Percentiles rank a stretch among this genome's conserved stretches.
Conservation (phyloP, 2,113 vertebrate species). For the Bubo bubo region DNA sequence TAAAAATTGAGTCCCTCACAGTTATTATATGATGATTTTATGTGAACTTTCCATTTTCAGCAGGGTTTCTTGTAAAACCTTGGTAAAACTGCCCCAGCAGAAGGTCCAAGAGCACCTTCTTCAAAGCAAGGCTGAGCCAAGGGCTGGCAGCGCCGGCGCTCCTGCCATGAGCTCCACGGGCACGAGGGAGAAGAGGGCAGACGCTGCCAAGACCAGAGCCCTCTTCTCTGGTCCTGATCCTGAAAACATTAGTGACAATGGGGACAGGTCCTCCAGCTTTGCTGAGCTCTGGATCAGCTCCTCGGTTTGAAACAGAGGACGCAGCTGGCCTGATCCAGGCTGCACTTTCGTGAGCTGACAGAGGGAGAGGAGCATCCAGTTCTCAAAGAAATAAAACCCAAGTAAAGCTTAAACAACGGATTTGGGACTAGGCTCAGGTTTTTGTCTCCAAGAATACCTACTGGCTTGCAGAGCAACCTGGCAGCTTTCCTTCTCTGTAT, state of each 20-base stretch:
- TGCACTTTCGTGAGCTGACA: not conserved
- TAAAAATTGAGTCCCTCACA: not conserved
- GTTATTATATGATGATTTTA: not conserved
- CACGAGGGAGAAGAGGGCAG: not conserved
- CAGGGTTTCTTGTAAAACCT: not conserved
- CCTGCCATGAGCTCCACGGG: not conserved
- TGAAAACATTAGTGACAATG: accelerated
- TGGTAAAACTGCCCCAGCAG: not conserved
- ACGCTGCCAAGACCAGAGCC: not conserved
- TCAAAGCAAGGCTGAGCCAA: not conserved
- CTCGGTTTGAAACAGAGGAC: not conserved
- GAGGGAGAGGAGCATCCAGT: not conserved
- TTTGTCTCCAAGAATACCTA: conserved; percentile 18
- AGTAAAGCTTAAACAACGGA: not conserved
- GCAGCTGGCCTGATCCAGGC: not conserved
- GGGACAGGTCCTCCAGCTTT: not conserved
- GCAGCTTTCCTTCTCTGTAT: not conserved
- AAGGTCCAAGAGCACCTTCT: not conserved
- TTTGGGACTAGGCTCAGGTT: not conserved
- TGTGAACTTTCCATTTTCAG: not conserved
- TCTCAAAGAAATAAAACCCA: not conserved
- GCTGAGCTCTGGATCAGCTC: not conserved
- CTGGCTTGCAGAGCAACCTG: not conserved
- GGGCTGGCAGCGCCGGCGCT: not conserved
- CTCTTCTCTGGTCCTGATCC: not conserved